Evolutionary conservation across 2,888 invertebrate species (phyloP).

Genomic region (Agrotis ipsilon): DNA sequence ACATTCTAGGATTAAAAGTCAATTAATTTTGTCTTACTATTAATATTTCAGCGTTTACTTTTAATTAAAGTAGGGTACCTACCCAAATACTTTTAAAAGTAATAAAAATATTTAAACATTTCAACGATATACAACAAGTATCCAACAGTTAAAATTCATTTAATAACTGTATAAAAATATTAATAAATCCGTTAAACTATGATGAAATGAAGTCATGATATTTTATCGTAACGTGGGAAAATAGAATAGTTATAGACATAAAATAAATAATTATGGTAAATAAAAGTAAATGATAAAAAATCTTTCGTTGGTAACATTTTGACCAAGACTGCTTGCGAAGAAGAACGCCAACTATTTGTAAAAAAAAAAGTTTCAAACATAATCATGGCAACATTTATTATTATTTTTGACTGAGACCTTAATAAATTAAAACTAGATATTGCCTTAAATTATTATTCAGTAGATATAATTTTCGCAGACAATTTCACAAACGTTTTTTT

Average conservation of each 20-base stretch:
- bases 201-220: conserved; percentile 1
- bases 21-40: background rate
- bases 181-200: conserved; percentile 11
- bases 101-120: conserved; percentile 13
- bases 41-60: conserved; percentile 8
- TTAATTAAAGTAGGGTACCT: too few species aligned
- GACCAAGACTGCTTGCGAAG: background rate
- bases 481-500: background rate
- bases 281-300: too few species aligned
- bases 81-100: too few species aligned
- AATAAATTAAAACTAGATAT: too few species aligned
- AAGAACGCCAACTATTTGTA: background rate
- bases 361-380: background rate
- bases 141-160: conserved; percentile 4
- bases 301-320: background rate
- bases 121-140: background rate
- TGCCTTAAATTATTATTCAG: too few species aligned
- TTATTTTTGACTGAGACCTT: too few species aligned
- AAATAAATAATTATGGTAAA: background rate
- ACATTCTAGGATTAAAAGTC: background rate
- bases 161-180: conserved; percentile 12
- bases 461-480: background rate
- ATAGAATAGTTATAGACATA: conserved; percentile 2
- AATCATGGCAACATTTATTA: too few species aligned
- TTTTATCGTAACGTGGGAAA: conserved; percentile 35